Evolutionary conservation across 1,140 invertebrate species (phyloP).

Genomic region (Drosophila pallidifrons): DNA sequence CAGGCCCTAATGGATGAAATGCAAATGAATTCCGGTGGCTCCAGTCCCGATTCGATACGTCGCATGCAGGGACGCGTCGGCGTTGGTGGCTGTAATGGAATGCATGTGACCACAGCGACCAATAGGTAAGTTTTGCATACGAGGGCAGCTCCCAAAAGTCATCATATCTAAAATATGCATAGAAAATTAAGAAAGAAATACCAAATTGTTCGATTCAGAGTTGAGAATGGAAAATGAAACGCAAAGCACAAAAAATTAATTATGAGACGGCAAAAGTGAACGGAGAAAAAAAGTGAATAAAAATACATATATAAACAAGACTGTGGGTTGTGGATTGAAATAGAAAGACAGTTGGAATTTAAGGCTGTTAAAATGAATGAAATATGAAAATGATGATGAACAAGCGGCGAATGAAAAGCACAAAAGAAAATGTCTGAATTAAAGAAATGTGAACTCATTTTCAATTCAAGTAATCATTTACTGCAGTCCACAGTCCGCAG

Average conservation of each 20-base stretch:
- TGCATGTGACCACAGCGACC: conserved; percentile 90
- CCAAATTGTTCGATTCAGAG: not conserved
- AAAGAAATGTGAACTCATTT: conserved; percentile 9
- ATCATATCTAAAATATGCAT: no score
- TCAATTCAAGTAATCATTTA: not conserved
- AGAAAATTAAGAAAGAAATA: not conserved
- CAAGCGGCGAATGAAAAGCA: not conserved
- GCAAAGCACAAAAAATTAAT: conserved; percentile 20
- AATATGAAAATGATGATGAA: conserved; percentile 14
- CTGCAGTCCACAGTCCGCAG: not conserved
- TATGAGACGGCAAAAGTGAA: not conserved
- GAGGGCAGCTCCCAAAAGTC: not conserved
- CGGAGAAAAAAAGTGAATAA: not conserved
- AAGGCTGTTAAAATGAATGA: not conserved
- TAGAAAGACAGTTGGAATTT: conserved; percentile 10
- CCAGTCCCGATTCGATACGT: conserved; percentile 90
- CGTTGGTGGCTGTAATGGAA: conserved; percentile 92
- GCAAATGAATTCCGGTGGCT: conserved; percentile 89
- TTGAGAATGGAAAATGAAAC: not conserved
- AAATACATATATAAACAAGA: not conserved
- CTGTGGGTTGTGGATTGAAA: not conserved
- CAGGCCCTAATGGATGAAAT: conserved; percentile 88
- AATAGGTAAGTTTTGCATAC: conserved; percentile 86
- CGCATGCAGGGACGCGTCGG: conserved; percentile 87
- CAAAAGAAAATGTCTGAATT: conserved; percentile 4